phyloP scores from a whole-genome alignment of 2,888 invertebrate genomes.

The Drosophila acutilabella region DNA sequence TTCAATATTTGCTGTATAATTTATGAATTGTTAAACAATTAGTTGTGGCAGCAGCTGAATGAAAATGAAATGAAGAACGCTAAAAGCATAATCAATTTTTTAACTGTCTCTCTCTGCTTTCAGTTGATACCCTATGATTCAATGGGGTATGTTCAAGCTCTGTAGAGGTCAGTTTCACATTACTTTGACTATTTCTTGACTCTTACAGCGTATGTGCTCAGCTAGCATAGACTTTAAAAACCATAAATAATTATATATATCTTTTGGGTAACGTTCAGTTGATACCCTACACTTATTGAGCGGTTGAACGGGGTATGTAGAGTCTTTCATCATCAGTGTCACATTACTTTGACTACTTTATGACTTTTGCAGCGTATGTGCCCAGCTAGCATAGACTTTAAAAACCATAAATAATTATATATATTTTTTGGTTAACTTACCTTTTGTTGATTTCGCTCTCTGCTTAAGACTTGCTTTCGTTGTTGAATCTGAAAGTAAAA shows the following conservation, averaged over 20 bases:
- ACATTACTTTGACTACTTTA: neutral
- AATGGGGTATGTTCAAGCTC: too few relatives aligned
- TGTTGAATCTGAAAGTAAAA: slow-evolving; percentile 72
- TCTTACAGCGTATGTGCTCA: neutral
- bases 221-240: neutral
- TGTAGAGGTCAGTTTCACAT: neutral
- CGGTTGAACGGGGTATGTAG: too few relatives aligned
- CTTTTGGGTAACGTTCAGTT: slow-evolving; percentile 6
- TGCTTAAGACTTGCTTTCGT: slow-evolving; percentile 56
- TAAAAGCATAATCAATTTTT: slow-evolving; percentile 42
- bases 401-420: neutral
- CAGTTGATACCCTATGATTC: neutral
- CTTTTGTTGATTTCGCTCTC: slow-evolving; percentile 30
- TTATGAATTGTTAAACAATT: slow-evolving; percentile 24
- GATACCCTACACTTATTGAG: neutral
- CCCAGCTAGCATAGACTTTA: neutral
- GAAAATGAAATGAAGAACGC: slow-evolving; percentile 42
- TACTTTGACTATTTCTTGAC: neutral
- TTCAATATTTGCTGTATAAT: slow-evolving; percentile 22
- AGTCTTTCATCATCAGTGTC: neutral
- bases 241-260: neutral
- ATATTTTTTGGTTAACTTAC: slow-evolving; percentile 26
- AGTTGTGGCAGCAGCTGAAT: slow-evolving; percentile 10
- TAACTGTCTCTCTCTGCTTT: slow-evolving; percentile 5
- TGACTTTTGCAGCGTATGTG: neutral